Evolutionary conservation across 1,140 invertebrate species (phyloP), one percentile per base, ranked within the genome.

Genomic region (Ctenoplectra terminalis): DNA sequence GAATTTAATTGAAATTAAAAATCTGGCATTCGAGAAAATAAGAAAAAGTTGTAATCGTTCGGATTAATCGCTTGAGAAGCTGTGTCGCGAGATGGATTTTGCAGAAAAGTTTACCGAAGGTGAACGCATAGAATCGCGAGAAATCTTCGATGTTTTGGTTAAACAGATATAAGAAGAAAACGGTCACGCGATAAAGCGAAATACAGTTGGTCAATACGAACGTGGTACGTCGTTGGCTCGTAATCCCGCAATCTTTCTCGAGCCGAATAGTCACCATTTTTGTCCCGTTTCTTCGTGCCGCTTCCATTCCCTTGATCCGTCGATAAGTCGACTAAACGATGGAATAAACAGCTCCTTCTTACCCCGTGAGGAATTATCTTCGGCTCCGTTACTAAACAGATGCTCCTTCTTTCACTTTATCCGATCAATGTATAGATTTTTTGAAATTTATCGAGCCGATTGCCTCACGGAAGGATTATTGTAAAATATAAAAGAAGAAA

Each of bases 171-270:
- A 11, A 23, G 60, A 9, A 6, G 69, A 31, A 50, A 66, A 37
- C 70, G 54, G 60, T 4, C 31, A 60, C 20, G 73, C 60, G 72
- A 86, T 85, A 82, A 82, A 82, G 64, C 77, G 79, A 64, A 67
- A 63, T 50, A 69, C 56, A 52, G 4, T 43, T 34, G 54, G 43
- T 50, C 60, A 82, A 87, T 83, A 85, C 81, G 67, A 77, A 56
- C 80, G 63, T 52, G 80, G 82, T 81, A 87, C 70, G 82, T 75
- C 56, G 26, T 63, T 73, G 72, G 61, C 60, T 54, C 34, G 71
- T 85, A 87, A 88, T 88, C 80, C 83, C 23, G 50, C 87, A 85
- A 88, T 87, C 80, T 85, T 83, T 81, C 54, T 78, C 69, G 52
- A 43, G 67, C 72, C 75, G 71, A 74, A 80, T 73, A 69, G 37